A percentile compares a stretch with the other conserved stretches of the same genome.
phyloP scores from a whole-genome alignment of 2,797 vertebrate species.

The Enteromius mattozi region DNA sequence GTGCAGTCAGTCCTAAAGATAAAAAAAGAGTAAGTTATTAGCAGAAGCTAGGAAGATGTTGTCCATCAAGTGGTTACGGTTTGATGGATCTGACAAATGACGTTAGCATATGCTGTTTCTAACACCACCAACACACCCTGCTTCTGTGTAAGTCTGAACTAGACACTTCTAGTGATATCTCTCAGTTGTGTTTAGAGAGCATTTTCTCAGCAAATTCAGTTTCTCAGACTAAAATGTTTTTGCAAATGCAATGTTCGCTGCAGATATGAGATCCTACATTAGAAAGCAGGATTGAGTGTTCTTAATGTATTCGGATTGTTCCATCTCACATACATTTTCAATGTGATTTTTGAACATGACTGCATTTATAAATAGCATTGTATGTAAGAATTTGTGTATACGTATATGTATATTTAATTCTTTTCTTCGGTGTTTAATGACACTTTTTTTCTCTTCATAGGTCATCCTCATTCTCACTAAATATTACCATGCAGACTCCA shows the following conservation, averaged over 20 bases:
- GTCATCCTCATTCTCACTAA: conserved; percentile 98
- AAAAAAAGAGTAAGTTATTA: conserved; percentile 8
- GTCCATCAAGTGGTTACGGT: conserved; percentile 3
- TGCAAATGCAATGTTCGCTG: background rate
- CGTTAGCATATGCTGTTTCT: background rate
- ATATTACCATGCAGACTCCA: conserved; percentile 96
- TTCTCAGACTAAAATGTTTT: background rate
- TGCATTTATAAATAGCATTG: conserved; percentile 3
- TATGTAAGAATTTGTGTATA: background rate
- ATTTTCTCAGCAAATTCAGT: background rate
- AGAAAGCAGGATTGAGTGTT: background rate
- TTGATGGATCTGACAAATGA: conserved; percentile 11
- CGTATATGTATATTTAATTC: background rate
- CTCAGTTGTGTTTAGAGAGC: background rate
- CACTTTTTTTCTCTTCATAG: conserved; percentile 70
- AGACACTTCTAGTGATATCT: background rate
- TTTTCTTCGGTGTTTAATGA: conserved; percentile 4
- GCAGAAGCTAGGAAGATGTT: conserved; percentile 27
- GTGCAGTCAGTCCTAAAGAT: conserved; percentile 3
- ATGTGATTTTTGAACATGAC: background rate
- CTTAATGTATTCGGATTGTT: background rate
- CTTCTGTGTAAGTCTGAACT: background rate
- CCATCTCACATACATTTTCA: background rate
- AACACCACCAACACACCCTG: conserved; percentile 9
- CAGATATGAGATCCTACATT: background rate